Conservation (phyloP, 1,140 invertebrate genomes). For the Nilaparvata lugens region DNA sequence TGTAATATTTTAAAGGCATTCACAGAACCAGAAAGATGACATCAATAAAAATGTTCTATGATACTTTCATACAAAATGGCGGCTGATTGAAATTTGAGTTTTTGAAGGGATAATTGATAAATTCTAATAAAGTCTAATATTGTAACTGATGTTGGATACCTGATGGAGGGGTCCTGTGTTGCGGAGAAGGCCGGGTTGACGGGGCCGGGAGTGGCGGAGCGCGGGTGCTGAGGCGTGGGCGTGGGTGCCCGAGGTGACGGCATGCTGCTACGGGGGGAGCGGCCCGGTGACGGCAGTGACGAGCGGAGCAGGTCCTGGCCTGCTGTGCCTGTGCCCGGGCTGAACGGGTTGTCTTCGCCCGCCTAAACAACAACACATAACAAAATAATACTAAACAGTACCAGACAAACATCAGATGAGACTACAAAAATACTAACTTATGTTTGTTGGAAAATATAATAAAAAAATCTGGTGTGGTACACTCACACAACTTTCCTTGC, state of each 20-base stretch:
- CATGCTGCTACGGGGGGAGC: neutral
- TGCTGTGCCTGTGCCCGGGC: conserved; percentile 17
- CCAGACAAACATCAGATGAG: too few species aligned
- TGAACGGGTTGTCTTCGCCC: conserved; percentile 22
- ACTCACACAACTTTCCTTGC: too few species aligned
- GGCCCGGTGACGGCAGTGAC: neutral
- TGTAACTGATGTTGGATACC: neutral
- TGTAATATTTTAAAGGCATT: too few species aligned
- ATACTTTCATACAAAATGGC: too few species aligned
- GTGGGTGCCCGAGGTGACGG: conserved; percentile 2
- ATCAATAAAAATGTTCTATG: too few species aligned
- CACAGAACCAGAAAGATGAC: too few species aligned
- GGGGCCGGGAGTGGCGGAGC: neutral
- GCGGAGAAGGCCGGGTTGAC: conserved; percentile 6
- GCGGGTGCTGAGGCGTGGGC: neutral
- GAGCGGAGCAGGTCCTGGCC: conserved; percentile 18
- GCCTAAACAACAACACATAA: neutral
- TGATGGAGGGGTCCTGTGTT: conserved; percentile 6
- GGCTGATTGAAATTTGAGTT: too few species aligned
- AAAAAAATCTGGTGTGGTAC: too few species aligned
- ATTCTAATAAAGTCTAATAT: too few species aligned
- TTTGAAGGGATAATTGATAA: neutral
- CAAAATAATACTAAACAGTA: too few species aligned
- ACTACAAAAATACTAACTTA: neutral
- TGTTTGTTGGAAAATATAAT: neutral